These are phyloP conservation scores for Monodelphis domestica DNA, from an alignment of 2,797 vertebrate species.

Conservation along the genomic window DNA sequence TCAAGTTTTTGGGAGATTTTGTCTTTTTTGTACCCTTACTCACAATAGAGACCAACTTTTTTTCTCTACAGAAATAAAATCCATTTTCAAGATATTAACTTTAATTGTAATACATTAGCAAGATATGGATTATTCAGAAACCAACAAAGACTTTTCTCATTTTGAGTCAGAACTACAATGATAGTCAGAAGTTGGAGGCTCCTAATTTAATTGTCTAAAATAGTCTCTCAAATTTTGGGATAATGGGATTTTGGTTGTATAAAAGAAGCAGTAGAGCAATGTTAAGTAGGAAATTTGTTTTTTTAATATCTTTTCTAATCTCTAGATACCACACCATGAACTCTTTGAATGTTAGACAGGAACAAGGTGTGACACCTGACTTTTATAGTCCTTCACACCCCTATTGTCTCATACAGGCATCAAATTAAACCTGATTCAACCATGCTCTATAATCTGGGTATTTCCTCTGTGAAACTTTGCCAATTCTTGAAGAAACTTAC, in stretches of 20 bases:
- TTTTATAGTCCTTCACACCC: background rate
- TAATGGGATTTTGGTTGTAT: background rate
- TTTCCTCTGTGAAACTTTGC: background rate
- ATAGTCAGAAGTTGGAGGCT: background rate
- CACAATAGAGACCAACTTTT: background rate
- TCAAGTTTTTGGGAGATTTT: background rate
- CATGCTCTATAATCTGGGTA: background rate
- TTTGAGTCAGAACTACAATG: background rate
- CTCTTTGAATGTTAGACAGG: rapidly evolving
- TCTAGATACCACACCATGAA: background rate
- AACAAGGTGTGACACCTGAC: background rate
- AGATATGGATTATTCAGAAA: too few species aligned
- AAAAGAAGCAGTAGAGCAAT: background rate
- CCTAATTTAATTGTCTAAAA: background rate
- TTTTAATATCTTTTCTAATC: background rate
- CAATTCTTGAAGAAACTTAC: background rate
- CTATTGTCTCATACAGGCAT: background rate
- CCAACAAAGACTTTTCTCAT: background rate
- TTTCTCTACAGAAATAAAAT: background rate
- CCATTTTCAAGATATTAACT: background rate
- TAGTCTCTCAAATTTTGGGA: background rate
- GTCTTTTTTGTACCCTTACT: background rate
- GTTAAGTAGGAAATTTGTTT: background rate
- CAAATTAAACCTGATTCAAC: background rate
- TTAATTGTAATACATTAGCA: background rate